phyloP scores from a whole-genome alignment of 2,888 invertebrate genomes.

The Parochlus steinenii region DNA sequence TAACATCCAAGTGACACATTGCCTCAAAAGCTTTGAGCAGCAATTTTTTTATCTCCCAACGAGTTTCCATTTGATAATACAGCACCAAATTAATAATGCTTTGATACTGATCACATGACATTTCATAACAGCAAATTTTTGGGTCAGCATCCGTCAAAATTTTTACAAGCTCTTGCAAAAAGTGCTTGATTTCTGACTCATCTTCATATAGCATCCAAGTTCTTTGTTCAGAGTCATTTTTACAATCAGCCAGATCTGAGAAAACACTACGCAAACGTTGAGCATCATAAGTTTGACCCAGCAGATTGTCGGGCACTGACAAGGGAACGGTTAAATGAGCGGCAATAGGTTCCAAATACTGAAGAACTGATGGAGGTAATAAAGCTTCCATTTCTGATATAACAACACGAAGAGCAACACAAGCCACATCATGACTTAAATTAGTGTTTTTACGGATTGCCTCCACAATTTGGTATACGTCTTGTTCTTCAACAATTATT shows the following conservation, averaged over 20 bases:
- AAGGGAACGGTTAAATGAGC: slow-evolving; percentile 42
- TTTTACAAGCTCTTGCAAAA: slow-evolving; percentile 64
- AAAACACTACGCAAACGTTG: slow-evolving; percentile 68
- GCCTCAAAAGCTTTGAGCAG: slow-evolving; percentile 74
- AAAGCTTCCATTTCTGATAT: slow-evolving; percentile 35
- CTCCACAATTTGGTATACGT: slow-evolving; percentile 62
- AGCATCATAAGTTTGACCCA: slow-evolving; percentile 66
- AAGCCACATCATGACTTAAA: slow-evolving; percentile 71
- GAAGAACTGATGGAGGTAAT: slow-evolving; percentile 40
- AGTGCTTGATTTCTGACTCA: slow-evolving; percentile 72
- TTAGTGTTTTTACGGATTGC: slow-evolving; percentile 68
- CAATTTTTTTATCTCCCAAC: slow-evolving; percentile 70
- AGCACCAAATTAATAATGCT: slow-evolving; percentile 72
- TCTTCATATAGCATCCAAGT: slow-evolving; percentile 94
- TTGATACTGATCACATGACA: slow-evolving; percentile 68
- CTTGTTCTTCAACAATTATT: slow-evolving; percentile 21
- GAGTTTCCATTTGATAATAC: slow-evolving; percentile 91
- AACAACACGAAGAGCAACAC: slow-evolving; percentile 68
- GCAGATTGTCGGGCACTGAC: slow-evolving; percentile 41
- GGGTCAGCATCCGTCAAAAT: slow-evolving; percentile 86
- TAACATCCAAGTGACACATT: slow-evolving; percentile 70
- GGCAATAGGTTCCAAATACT: slow-evolving; percentile 42
- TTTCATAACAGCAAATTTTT: slow-evolving; percentile 67
- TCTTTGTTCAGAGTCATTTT: slow-evolving; percentile 88
- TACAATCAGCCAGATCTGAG: slow-evolving; percentile 68